Evolutionary conservation across 2,888 invertebrate species (phyloP), one percentile per base, ranked within the genome.

Genomic region (Cheilosia soror): DNA sequence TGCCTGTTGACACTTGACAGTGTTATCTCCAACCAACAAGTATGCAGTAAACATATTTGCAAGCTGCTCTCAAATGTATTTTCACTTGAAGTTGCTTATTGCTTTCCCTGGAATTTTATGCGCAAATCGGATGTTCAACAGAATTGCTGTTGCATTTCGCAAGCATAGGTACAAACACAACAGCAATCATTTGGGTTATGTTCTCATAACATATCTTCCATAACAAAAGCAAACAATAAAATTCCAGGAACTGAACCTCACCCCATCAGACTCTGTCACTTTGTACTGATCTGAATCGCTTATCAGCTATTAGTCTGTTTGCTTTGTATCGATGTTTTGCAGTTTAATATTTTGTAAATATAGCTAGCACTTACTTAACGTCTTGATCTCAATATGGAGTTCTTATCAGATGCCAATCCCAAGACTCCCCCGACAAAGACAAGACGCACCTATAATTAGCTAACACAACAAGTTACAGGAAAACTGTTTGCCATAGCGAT

Each of bases 341-440:
- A 60, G 25, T 71, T 29, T 20, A 13, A 5, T 62, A 49, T 76
- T 25, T 29, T 4, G 60, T 9, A 53, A 62, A 72, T 33, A 80
- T 31, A 15, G 20, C 20, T 31, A 15, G 20, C 20, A 13, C 42
- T 75, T 55, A 44, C 68, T 15, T 27, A 75, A 25, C 37, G 11
- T 44, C 42, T 31, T 81, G 81, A 76, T 69, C 76, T 76, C 40
- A 63, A 49, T 62, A 44, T n/a, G 37, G 15, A 27, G 20, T 6
- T 57, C 51, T 65, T 69, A 76, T 57, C 75, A n/a, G 49, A 42
- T 40, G 13, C 1, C 80, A 31, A 76, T 68, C 66, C 80, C 47
- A 15, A 40, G 11, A 20, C 57, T 49, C 20, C 62, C 66, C 53
- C 66, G 57, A 68, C 75, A 68, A 63, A 75, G 25, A 27, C 37